These are phyloP conservation scores for Monopterus albus DNA, from an alignment of 2,113 vertebrate genomes.

Conservation along the genomic window DNA sequence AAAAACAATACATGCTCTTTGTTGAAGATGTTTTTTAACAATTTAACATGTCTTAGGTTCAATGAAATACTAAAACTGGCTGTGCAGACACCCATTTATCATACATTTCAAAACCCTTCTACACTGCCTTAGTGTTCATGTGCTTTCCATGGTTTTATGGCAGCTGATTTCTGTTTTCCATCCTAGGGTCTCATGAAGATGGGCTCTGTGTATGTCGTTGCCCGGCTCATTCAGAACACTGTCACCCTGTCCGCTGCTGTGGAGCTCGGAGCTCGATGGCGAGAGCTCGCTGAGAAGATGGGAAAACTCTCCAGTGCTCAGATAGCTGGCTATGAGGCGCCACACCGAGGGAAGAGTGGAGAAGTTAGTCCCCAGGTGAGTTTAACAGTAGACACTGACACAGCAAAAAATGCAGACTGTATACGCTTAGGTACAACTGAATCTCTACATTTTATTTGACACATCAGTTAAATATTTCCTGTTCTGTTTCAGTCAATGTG, in stretches of 20 bases:
- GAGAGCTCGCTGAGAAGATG: slow-evolving; percentile 90
- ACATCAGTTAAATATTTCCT: slow-evolving; percentile 1
- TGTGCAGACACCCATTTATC: no score
- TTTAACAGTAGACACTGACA: neutral
- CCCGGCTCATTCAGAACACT: slow-evolving; percentile 89
- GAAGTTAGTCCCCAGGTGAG: slow-evolving; percentile 85
- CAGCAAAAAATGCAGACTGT: no score
- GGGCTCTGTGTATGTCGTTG: slow-evolving; percentile 88
- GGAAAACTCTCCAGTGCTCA: slow-evolving; percentile 89
- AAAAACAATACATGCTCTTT: no score
- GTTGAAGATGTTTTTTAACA: no score
- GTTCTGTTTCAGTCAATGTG: slow-evolving; percentile 90
- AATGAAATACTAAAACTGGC: no score
- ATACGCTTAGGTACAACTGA: no score
- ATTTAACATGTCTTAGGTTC: no score
- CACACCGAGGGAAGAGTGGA: slow-evolving; percentile 87
- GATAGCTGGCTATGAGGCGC: slow-evolving; percentile 89
- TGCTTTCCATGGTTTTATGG: neutral
- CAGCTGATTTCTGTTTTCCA: neutral
- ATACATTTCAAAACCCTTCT: no score
- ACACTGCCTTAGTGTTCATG: no score
- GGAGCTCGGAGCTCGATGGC: slow-evolving; percentile 91
- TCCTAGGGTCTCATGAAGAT: slow-evolving; percentile 92
- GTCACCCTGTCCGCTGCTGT: slow-evolving; percentile 93
- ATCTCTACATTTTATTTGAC: neutral